Evolutionary conservation across 2,113 vertebrate species (phyloP).

Genomic region (Egretta garzetta): DNA sequence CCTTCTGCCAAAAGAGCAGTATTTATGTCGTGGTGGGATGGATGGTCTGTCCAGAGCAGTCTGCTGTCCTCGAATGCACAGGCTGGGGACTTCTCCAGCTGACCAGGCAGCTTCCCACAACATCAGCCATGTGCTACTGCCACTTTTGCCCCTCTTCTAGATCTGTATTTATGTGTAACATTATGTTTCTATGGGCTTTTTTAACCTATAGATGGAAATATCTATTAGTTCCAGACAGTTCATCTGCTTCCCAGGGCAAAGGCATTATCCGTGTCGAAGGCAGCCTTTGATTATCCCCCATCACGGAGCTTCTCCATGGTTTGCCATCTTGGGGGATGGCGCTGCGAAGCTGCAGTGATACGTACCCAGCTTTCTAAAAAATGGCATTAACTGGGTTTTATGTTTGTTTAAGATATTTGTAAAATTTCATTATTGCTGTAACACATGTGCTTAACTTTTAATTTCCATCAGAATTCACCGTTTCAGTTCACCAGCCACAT

Average conservation of each 20-base stretch:
- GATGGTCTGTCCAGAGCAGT: neutral
- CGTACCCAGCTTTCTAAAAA: neutral
- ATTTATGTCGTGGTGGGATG: neutral
- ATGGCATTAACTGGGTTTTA: neutral
- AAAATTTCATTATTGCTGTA: neutral
- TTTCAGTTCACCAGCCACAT: rapidly evolving
- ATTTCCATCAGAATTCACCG: neutral
- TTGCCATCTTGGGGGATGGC: neutral
- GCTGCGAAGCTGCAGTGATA: neutral
- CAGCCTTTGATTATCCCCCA: neutral
- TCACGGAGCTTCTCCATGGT: neutral
- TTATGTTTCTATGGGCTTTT: neutral
- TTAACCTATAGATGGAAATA: neutral
- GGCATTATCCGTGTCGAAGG: neutral
- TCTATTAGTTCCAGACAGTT: neutral
- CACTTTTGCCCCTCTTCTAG: neutral
- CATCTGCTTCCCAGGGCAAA: neutral
- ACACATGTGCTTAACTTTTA: rapidly evolving
- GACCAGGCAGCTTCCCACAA: neutral
- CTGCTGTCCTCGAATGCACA: neutral
- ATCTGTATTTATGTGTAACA: neutral
- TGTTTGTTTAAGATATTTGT: neutral
- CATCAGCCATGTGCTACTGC: neutral
- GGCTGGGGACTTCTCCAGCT: neutral
- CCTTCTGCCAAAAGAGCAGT: neutral